Base-by-base conservation (phyloP, 2,797 vertebrate genomes). In the Phoxinus dragarum region DNA sequence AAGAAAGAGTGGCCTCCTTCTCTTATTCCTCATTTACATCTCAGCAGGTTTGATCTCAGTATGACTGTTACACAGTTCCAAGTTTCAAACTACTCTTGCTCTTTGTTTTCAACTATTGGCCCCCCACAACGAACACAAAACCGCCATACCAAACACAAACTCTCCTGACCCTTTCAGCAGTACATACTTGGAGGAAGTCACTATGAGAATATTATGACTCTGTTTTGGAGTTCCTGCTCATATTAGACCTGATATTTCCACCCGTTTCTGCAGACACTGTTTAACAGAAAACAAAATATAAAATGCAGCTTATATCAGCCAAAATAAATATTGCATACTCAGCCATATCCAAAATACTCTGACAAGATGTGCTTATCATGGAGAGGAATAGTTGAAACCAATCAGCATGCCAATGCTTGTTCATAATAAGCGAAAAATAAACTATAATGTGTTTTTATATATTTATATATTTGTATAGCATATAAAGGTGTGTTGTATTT, bases 391-490 rank as follows among this genome's bases (percentile, higher is more conserved):
- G 90, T 90, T 91, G 88, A 92, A 92, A 87, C 88, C 61, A 89
- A 91, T 91, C 90, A 91, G 93, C 93, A 94, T 93, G 93, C 91
- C 92, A 90, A 81, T 89, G 92, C 92, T 94, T 91, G 91, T 91
- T 93, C 81, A 85, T 90, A 78, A 75, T 92, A 84, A 91, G 89
- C 88, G 83, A 90, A 84, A 91, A 34, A 89, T 93, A 92, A 85
- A 40, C 76, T 16, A 64, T 36, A 93, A 90, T 92, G 73, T 89
- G 72, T 94, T 86, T 91, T 91, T 90, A 86, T 91, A 93, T 95
- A 94, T 95, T 96, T 95, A 94, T 95, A 95, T 94, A 95, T 95
- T 95, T 96, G 93, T 95, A 95, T 92, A 90, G 91, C 92, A 91
- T 93, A 92, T 92, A 92, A 93, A 92, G 88, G 90, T 93, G 92